Evolutionary conservation across 2,113 vertebrate species (phyloP).

Genomic region (Neolamprologus toae): DNA sequence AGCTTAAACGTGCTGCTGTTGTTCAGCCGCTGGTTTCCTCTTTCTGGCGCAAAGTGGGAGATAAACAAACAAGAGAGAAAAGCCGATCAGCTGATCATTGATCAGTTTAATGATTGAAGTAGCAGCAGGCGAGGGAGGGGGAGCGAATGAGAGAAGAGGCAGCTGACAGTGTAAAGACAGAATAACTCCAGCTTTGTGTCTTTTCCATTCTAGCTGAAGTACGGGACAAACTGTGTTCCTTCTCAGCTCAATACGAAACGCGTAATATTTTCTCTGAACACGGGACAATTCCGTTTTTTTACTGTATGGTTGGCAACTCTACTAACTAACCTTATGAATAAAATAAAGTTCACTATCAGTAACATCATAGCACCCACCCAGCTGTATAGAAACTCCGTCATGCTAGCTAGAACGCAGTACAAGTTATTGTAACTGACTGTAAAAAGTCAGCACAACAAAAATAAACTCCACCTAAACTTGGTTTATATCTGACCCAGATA

Average conservation of each 20-base stretch:
- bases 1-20: background rate
- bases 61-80: background rate
- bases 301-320: too few species aligned
- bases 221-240: background rate
- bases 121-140: background rate
- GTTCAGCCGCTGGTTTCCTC: fast-evolving
- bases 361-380: too few species aligned
- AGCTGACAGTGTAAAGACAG: background rate
- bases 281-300: fast-evolving
- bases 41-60: background rate
- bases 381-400: too few species aligned
- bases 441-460: too few species aligned
- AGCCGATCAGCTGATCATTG: background rate
- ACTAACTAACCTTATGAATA: background rate
- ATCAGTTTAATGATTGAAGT: background rate
- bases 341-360: too few species aligned
- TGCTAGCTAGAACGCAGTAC: too few species aligned
- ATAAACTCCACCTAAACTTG: too few species aligned
- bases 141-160: background rate
- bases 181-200: background rate
- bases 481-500: too few species aligned
- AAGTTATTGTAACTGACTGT: too few species aligned
- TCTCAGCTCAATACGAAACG: fast-evolving
- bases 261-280: background rate
- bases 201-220: background rate